phyloP scores from a whole-genome alignment of 1,140 invertebrate species.

The Agraylea sexmaculata region DNA sequence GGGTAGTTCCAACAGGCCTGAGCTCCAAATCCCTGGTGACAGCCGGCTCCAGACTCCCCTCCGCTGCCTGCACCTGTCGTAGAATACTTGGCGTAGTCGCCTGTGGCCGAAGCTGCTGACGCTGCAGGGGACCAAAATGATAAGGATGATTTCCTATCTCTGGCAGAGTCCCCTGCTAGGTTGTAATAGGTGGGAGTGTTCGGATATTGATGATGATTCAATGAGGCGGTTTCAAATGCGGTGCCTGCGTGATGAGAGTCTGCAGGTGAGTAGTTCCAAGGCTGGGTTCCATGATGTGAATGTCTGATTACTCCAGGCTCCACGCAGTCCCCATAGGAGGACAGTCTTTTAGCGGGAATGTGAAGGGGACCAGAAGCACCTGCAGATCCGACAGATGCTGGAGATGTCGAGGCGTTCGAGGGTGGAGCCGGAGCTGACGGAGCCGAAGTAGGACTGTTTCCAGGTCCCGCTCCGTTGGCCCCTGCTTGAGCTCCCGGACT shows the following conservation, averaged over 20 bases:
- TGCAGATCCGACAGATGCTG: conserved; percentile 50
- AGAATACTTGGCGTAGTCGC: conserved; percentile 51
- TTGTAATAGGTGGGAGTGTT: conserved; percentile 68
- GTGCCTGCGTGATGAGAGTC: conserved; percentile 46
- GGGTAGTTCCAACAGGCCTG: conserved; percentile 63
- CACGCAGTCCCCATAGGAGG: conserved; percentile 49
- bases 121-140: conserved; percentile 57
- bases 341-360: conserved; percentile 68
- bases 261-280: conserved; percentile 56
- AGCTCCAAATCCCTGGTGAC: conserved; percentile 59
- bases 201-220: conserved; percentile 61
- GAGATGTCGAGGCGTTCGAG: conserved; percentile 55
- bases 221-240: conserved; percentile 45
- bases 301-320: conserved; percentile 63
- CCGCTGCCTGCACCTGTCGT: conserved; percentile 43
- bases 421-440: conserved; percentile 43
- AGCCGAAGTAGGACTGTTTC: conserved; percentile 33
- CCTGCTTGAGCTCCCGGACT: conserved; percentile 33
- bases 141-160: conserved; percentile 46
- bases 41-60: conserved; percentile 42
- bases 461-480: conserved; percentile 29
- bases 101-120: conserved; percentile 43
- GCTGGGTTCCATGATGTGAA: conserved; percentile 53
- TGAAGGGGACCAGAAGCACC: conserved; percentile 54
- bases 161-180: conserved; percentile 48